Evolutionary conservation across 1,140 invertebrate species (phyloP), one percentile per base, ranked within the genome.

Genomic region (Wasmannia auropunctata): DNA sequence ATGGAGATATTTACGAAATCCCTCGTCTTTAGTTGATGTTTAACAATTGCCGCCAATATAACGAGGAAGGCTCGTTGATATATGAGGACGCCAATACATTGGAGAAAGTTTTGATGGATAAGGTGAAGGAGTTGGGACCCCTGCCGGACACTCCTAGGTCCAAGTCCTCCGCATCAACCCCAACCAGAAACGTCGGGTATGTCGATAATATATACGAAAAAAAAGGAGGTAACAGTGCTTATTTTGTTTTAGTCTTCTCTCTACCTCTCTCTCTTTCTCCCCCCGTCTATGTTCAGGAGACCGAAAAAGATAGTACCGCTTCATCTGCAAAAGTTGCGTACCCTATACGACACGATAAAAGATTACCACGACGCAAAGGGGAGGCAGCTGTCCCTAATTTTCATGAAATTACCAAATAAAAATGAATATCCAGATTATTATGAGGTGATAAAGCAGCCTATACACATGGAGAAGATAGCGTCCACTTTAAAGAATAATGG

Each of bases 341-440:
- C 97, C n/a, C 95, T 99, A 89, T 99, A 98, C 93, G 98, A 99
- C 88, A 97, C 98, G 16, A 97, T 99, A 19, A 96, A 97, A 90
- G 98, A 99, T 94, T 98, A 98, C 94, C 96, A 97, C 91, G 98
- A 99, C 95, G 97, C 97, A 28, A 98, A 98, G 96, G 97, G 97
- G 72, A 91, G 99, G 34, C 97, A 98, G 91, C 94, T 99, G 51
- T 98, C 98, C 0, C 95, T 98, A 46, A 99, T 99, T 87, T 99
- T 99, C 93, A 98, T 99, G 96, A 98, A 98, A 93, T 96, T 99
- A 69, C 99, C 99, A 19, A 98, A 98, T 8, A 99, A 99, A 96
- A 97, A 96, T 89, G 98, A 99, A 88, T 99, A 99, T 94, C 99
- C 99, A 2, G 98, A 99, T 93, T 99, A 99, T 94, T 99, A 99